Evolutionary conservation across 2,888 invertebrate species (phyloP), one percentile per base, ranked within the genome.

Genomic region (Dasypogon diadema): DNA sequence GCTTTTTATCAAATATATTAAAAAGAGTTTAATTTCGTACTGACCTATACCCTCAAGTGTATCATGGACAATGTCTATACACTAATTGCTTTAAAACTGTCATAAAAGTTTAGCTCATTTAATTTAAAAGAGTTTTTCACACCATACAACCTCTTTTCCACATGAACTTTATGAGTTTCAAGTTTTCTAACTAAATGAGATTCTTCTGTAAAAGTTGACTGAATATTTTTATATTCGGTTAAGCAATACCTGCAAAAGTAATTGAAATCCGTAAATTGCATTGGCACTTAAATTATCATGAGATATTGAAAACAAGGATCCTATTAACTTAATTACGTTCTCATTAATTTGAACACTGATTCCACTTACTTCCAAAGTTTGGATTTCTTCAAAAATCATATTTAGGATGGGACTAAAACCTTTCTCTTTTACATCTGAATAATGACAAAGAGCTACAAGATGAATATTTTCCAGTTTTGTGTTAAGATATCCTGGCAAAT

Each of bases 401-500:
- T 51, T 14, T 16, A 51, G 16, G 2, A 51, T 18, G 1, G 5
- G 1, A 16, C 0, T 16, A 51, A 1, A 51, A 3, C 51, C 51
- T 1, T 3, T 1, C 2, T 3, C 1, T 3, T 51, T 2, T 14
- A 51, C 18, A 16, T 51, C 51, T 1, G 1, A 0, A 0, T 0
- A 16, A 18, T 51, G 51, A 51, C 51, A 51, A 1, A 55, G 8
- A 1, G 5, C 1, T 21, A 74, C 26, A 34, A 79, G 24, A 72
- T 79, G 75, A 24, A 79, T 79, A 46, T 79, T 58, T 12, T 75
- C 37, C 26, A 79, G 37, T 8, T 34, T 22, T 30, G 68, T 65
- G 12, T 75, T 75, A 37, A 68, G 54, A 46, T 77, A 14, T 14
- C 48, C 24, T 46, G 77, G 77, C 37, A 80, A 74, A 76, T 78